Conservation (phyloP, 1,140 invertebrate genomes). For the Ooceraea biroi region DNA sequence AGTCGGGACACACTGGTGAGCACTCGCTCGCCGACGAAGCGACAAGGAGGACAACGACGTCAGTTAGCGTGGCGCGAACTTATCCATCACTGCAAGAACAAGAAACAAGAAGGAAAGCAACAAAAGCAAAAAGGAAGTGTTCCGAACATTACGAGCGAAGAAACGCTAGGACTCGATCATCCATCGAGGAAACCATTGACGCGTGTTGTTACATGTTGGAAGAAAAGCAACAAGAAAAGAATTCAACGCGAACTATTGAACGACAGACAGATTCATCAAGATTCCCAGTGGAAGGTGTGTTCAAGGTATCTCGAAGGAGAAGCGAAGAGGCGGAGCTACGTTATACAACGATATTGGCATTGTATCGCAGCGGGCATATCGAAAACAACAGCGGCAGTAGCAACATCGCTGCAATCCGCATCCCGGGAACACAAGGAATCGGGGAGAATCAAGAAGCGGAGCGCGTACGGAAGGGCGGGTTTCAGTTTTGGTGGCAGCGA, state of each 20-base stretch:
- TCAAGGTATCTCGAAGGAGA: conserved; percentile 20
- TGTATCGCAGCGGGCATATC: conserved; percentile 1
- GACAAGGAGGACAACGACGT: conserved; percentile 18
- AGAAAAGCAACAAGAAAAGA: conserved; percentile 1
- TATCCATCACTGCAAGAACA: neutral
- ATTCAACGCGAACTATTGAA: conserved; percentile 15
- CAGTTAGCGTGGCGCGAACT: conserved; percentile 26
- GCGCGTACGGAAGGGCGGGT: conserved; percentile 69
- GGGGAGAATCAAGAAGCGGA: conserved; percentile 50
- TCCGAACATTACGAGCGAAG: conserved; percentile 12
- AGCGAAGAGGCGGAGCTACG: conserved; percentile 32
- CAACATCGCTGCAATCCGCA: neutral
- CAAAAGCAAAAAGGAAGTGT: neutral
- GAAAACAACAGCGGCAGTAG: conserved; percentile 22
- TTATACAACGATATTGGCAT: conserved; percentile 13
- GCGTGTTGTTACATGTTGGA: conserved; percentile 9
- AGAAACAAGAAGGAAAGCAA: conserved; percentile 34
- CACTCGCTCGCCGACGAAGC: conserved; percentile 35
- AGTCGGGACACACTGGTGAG: conserved; percentile 35
- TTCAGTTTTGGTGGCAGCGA: conserved; percentile 81
- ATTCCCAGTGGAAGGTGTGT: conserved; percentile 1
- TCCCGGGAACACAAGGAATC: neutral
- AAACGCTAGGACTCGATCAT: conserved; percentile 23
- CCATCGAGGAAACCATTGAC: conserved; percentile 17
- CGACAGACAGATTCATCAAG: neutral